A percentile compares a stretch with the other conserved stretches of the same genome.
phyloP scores from a whole-genome alignment of 2,797 vertebrate species.

The Poecilia gillii region DNA sequence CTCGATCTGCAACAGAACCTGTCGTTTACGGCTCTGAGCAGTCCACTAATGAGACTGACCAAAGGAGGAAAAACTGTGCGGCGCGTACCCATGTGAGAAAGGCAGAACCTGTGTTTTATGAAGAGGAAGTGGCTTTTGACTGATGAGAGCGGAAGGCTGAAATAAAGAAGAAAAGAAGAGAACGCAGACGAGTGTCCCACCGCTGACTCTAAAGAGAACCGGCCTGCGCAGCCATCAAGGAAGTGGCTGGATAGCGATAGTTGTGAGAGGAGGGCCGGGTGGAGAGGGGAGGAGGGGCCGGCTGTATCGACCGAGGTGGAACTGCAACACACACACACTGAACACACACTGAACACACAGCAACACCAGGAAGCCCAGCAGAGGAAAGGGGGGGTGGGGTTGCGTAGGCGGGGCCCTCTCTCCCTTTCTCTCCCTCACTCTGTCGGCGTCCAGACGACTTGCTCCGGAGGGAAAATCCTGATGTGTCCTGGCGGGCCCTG shows the following conservation, averaged over 20 bases:
- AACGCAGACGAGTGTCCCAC: conserved; percentile 14
- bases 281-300: conserved; percentile 52
- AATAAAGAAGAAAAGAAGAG: conserved; percentile 42
- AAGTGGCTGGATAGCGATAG: conserved; percentile 65
- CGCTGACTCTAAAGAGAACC: conserved; percentile 22
- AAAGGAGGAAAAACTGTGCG: conserved; percentile 24
- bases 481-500: conserved; percentile 75
- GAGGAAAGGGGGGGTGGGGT: conserved; percentile 76
- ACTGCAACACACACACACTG: conserved; percentile 36
- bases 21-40: conserved; percentile 45
- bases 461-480: conserved; percentile 71
- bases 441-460: conserved; percentile 66
- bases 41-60: conserved; percentile 66
- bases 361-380: conserved; percentile 76
- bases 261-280: conserved; percentile 69
- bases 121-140: conserved; percentile 56
- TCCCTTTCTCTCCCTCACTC: conserved; percentile 47
- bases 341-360: conserved; percentile 21
- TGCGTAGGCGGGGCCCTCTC: conserved; percentile 71
- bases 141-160: conserved; percentile 34
- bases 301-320: conserved; percentile 74
- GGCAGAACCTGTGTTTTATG: conserved; percentile 24
- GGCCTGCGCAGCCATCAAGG: conserved; percentile 52
- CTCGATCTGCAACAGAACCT: conserved; percentile 65
- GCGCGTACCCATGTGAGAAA: conserved; percentile 5